A percentile compares a stretch with the other conserved stretches of the same genome.
Conservation (phyloP, 2,113 vertebrate genomes). For the Speoplatyrhinus poulsoni region DNA sequence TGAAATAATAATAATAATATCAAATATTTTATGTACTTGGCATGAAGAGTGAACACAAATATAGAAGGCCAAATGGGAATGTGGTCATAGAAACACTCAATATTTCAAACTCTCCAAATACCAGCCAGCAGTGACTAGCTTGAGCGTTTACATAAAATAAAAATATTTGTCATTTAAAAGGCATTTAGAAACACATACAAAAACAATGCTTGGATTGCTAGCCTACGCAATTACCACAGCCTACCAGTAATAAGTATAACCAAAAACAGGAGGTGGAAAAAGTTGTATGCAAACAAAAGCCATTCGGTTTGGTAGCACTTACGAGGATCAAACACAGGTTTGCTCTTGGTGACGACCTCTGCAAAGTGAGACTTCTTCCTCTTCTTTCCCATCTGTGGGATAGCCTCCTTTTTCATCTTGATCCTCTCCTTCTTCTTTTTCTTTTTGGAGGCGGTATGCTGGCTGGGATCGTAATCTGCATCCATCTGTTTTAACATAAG, state of each 20-base stretch:
- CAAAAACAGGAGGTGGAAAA: not conserved
- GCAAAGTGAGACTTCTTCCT: conserved; percentile 83
- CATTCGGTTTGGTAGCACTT: not conserved
- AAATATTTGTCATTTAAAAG: not conserved
- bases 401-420: conserved; percentile 64
- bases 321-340: conserved; percentile 85
- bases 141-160: not conserved
- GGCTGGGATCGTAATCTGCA: conserved; percentile 83
- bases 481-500: conserved; percentile 80
- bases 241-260: not conserved
- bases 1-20: conserved; percentile 41
- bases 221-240: not conserved
- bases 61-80: too few species aligned
- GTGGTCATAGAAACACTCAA: not conserved
- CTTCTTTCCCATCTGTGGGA: conserved; percentile 78
- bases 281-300: not conserved
- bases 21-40: not conserved
- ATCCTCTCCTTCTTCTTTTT: conserved; percentile 73
- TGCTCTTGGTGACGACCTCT: conserved; percentile 71
- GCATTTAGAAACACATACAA: not conserved
- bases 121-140: too few species aligned
- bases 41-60: not conserved
- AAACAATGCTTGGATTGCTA: not conserved
- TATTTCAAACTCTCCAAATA: not conserved
- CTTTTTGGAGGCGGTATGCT: conserved; percentile 64